phyloP scores from a whole-genome alignment of 2,113 vertebrate genomes.

The Potamarius usumacintae region DNA sequence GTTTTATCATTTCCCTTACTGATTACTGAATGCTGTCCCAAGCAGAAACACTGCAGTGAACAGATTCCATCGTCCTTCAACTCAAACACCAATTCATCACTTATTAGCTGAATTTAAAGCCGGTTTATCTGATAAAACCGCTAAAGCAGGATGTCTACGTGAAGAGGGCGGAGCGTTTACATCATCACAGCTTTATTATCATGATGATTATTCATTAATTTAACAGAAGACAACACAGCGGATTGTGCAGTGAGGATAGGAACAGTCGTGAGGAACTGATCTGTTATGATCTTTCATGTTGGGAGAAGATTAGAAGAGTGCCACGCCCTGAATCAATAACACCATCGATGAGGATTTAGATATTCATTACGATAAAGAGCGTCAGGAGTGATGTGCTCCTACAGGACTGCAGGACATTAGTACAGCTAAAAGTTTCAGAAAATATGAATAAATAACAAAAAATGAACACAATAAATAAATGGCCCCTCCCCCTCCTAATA shows the following conservation, averaged over 20 bases:
- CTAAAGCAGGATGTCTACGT: neutral
- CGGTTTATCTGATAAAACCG: neutral
- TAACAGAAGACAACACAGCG: neutral
- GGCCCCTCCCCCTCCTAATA: neutral
- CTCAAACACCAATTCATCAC: neutral
- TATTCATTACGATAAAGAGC: neutral
- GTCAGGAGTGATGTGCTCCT: neutral
- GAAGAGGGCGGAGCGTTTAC: neutral
- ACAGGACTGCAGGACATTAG: no score
- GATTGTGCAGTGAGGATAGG: neutral
- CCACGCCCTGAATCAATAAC: neutral
- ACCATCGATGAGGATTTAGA: neutral
- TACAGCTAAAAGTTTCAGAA: neutral
- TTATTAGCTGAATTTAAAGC: neutral
- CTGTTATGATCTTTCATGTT: neutral
- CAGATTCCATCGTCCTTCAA: neutral
- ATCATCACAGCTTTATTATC: neutral
- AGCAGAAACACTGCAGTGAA: neutral
- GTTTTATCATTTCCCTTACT: neutral
- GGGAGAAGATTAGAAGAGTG: neutral
- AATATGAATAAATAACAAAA: neutral
- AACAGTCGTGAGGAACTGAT: neutral
- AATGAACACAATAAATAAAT: neutral
- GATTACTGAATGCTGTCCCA: neutral
- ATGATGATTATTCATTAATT: neutral